Conservation (phyloP, 1,140 invertebrate species). For the Glossosoma conforme region DNA sequence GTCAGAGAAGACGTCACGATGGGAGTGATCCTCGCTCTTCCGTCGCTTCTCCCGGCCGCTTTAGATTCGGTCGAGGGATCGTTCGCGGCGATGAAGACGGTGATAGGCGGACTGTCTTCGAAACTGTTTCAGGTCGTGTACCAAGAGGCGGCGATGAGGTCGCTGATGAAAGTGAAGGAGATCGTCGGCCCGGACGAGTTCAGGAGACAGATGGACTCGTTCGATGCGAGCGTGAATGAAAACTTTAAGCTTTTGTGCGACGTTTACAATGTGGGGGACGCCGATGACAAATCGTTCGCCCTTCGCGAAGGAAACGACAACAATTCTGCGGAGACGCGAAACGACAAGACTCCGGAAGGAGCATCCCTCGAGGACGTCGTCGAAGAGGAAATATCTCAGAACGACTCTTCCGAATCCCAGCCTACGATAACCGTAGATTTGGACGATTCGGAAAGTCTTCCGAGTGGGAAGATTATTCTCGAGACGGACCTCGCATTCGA, state of each 20-base stretch:
- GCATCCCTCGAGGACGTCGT: too few relatives aligned
- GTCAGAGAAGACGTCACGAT: constrained; percentile 58
- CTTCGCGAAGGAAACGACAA: too few relatives aligned
- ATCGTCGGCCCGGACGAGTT: constrained; percentile 61
- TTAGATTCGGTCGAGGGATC: constrained; percentile 42
- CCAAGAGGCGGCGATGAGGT: constrained; percentile 63
- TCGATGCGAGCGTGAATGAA: constrained; percentile 52
- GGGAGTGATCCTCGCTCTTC: constrained; percentile 62
- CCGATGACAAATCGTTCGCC: constrained; percentile 33
- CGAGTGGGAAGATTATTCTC: constrained; percentile 60
- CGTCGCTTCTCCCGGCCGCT: constrained; percentile 55
- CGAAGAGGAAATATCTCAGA: constrained; percentile 4
- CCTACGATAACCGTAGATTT: constrained; percentile 21
- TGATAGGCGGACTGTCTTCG: constrained; percentile 57
- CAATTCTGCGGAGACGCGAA: background rate
- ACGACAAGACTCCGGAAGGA: constrained; percentile 6
- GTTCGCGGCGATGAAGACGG: constrained; percentile 41
- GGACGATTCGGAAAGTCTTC: constrained; percentile 21
- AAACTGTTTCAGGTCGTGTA: constrained; percentile 61
- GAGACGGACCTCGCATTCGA: constrained; percentile 77
- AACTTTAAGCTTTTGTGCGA: constrained; percentile 65
- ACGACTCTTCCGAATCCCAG: background rate
- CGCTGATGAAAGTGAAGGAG: constrained; percentile 61
- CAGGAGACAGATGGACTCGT: constrained; percentile 45
- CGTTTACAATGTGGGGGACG: constrained; percentile 49